Conservation (phyloP, 2,797 vertebrate species). For the Phyllotis vaccarum region DNA sequence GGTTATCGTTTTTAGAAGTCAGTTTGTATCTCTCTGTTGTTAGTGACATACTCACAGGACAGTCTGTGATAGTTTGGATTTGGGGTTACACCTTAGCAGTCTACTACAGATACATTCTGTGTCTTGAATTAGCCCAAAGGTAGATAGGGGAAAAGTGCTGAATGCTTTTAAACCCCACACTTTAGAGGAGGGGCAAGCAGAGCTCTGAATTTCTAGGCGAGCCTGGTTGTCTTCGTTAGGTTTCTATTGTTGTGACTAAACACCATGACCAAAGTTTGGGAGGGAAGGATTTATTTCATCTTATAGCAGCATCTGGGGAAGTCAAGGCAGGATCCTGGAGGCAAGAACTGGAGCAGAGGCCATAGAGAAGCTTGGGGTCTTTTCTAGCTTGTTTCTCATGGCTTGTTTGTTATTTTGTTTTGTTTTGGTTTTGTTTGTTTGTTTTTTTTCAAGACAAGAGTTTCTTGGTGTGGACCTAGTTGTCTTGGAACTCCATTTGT, state of each 20-base stretch:
- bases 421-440: background rate
- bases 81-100: conserved; percentile 28
- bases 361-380: background rate
- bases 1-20: conserved; percentile 56
- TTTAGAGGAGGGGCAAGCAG: background rate
- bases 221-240: background rate
- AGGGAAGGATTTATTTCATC: background rate
- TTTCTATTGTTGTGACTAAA: background rate
- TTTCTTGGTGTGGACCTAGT: background rate
- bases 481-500: background rate
- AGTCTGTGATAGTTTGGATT: conserved; percentile 1
- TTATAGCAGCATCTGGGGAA: background rate
- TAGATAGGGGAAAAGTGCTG: background rate
- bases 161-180: background rate
- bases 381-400: background rate
- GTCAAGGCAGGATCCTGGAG: background rate
- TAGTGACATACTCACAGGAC: background rate
- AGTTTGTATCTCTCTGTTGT: background rate
- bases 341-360: background rate
- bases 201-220: background rate
- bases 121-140: conserved; percentile 28
- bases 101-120: conserved; percentile 6
- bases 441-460: background rate
- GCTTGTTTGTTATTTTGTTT: background rate
- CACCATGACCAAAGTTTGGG: background rate